Conservation (phyloP, 2,113 vertebrate genomes). For the Puma concolor region DNA sequence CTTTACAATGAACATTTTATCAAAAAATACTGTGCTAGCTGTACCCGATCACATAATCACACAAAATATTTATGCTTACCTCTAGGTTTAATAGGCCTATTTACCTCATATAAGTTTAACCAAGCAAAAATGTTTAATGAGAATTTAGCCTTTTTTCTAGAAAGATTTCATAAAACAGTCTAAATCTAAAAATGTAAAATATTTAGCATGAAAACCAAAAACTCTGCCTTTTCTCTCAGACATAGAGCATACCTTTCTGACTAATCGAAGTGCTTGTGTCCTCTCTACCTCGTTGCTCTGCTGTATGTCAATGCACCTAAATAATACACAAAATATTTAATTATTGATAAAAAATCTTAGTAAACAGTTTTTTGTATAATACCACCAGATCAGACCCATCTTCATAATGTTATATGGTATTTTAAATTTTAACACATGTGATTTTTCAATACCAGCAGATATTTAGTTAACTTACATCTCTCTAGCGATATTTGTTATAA, state of each 20-base stretch:
- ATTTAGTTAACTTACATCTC: background rate
- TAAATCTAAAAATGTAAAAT: slow-evolving; percentile 12
- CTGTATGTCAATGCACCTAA: slow-evolving; percentile 99
- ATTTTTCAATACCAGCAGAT: slow-evolving; percentile 13
- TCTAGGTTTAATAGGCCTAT: background rate
- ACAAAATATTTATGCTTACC: slow-evolving; percentile 15
- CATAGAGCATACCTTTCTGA: slow-evolving; percentile 93
- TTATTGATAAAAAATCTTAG: slow-evolving; percentile 54
- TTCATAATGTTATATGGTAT: background rate
- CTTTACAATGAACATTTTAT: background rate
- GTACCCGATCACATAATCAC: slow-evolving; percentile 50
- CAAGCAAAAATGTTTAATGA: slow-evolving; percentile 48
- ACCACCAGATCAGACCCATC: background rate
- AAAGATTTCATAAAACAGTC: background rate
- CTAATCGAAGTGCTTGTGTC: slow-evolving; percentile 97
- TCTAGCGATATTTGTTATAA: background rate
- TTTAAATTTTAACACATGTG: background rate
- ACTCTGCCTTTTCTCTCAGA: slow-evolving; percentile 31
- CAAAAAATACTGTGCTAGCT: slow-evolving; percentile 8
- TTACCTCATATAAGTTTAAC: slow-evolving; percentile 47
- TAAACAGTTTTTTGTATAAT: background rate
- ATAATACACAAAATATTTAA: slow-evolving; percentile 70
- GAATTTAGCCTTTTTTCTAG: slow-evolving; percentile 40
- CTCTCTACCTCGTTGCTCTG: slow-evolving; percentile 99
- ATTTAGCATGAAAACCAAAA: background rate